Conservation (phyloP, 2,797 vertebrate species). For the Meda fulgida region DNA sequence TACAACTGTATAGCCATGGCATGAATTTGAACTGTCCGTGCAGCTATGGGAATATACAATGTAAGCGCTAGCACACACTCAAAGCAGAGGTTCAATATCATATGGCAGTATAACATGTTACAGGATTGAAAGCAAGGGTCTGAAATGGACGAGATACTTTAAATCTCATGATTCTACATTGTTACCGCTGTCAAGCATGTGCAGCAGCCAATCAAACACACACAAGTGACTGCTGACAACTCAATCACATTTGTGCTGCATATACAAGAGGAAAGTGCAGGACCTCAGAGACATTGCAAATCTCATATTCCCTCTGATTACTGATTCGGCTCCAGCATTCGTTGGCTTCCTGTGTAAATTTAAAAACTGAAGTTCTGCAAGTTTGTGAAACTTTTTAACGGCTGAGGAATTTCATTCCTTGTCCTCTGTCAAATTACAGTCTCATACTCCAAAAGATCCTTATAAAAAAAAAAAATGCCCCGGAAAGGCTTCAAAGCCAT, state of each 20-base stretch:
- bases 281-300: neutral
- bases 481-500: neutral
- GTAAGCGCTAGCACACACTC: neutral
- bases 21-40: neutral
- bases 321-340: slow-evolving; percentile 1
- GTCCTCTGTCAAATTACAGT: slow-evolving; percentile 2
- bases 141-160: neutral
- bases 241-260: slow-evolving; percentile 8
- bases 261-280: neutral
- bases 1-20: slow-evolving; percentile 10
- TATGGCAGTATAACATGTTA: neutral
- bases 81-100: neutral
- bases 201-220: slow-evolving; percentile 21
- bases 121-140: neutral
- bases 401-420: neutral
- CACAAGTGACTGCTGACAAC: slow-evolving; percentile 3
- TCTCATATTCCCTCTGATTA: slow-evolving; percentile 10
- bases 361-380: neutral
- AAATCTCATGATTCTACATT: slow-evolving; percentile 18
- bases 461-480: neutral
- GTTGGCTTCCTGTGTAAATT: slow-evolving; percentile 2
- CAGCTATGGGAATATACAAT: neutral
- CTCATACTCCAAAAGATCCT: neutral
- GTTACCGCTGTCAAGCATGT: neutral
- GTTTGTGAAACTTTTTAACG: slow-evolving; percentile 11